Evolutionary conservation across 1,140 invertebrate species (phyloP).

Genomic region (Rhagoletis zephyria): DNA sequence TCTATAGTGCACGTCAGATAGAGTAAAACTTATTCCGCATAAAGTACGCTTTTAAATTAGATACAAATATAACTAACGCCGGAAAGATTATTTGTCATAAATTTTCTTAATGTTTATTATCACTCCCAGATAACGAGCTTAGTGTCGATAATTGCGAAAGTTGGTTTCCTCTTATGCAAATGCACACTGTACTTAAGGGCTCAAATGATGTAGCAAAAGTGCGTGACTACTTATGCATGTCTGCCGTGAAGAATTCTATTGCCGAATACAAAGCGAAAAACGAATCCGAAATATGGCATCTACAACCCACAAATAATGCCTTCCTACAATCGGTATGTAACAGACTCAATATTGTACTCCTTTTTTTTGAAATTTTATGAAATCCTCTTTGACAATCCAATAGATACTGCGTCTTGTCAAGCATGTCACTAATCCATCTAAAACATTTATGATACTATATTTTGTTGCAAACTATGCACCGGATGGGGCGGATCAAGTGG

Average conservation of each 20-base stretch:
- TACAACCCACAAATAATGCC: constrained; percentile 71
- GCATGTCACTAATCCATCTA: constrained; percentile 64
- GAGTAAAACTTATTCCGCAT: too few relatives aligned
- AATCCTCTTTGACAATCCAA: not conserved
- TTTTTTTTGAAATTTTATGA: too few relatives aligned
- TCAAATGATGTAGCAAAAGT: constrained; percentile 64
- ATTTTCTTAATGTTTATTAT: not conserved
- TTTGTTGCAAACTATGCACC: constrained; percentile 68
- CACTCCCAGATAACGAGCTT: constrained; percentile 64
- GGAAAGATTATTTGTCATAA: too few relatives aligned
- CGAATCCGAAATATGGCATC: constrained; percentile 67
- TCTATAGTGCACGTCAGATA: too few relatives aligned
- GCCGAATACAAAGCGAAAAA: constrained; percentile 66
- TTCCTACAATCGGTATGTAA: constrained; percentile 67
- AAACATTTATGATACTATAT: constrained; percentile 68
- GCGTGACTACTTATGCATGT: constrained; percentile 70
- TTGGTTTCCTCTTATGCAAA: constrained; percentile 71
- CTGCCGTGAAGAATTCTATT: constrained; percentile 71
- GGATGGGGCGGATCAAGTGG: constrained; percentile 77
- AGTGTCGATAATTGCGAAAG: constrained; percentile 71
- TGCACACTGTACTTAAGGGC: constrained; percentile 66
- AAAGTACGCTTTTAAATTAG: too few relatives aligned
- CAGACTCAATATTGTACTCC: not conserved
- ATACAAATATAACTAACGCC: too few relatives aligned
- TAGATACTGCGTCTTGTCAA: constrained; percentile 66